Evolutionary conservation across 2,113 vertebrate genomes (phyloP).

Genomic region (Procavia capensis): DNA sequence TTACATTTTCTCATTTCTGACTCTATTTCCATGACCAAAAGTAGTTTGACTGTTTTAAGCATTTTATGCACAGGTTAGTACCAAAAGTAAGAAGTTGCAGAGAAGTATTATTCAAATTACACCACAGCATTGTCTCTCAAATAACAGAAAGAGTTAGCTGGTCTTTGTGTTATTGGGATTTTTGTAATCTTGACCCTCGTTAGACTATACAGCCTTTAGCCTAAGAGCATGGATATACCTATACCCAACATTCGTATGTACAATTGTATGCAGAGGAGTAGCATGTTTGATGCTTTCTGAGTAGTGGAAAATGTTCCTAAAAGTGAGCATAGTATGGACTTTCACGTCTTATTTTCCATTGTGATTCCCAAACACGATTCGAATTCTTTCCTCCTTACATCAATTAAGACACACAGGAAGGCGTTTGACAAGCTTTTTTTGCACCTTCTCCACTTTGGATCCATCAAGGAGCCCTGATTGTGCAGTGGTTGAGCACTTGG

Average conservation of each 20-base stretch:
- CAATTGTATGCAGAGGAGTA: neutral
- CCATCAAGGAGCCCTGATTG: neutral
- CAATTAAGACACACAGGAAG: neutral
- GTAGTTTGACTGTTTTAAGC: neutral
- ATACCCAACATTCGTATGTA: neutral
- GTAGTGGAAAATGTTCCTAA: neutral
- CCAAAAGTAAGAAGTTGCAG: neutral
- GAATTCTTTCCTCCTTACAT: neutral
- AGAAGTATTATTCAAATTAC: neutral
- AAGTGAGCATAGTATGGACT: neutral
- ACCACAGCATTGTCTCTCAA: neutral
- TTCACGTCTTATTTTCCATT: neutral
- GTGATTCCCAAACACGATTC: neutral
- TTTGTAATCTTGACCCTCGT: neutral
- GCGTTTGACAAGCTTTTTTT: neutral
- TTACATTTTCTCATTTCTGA: conserved; percentile 32
- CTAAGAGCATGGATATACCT: neutral
- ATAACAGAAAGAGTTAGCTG: neutral
- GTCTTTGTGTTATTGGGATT: neutral
- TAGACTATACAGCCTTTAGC: neutral
- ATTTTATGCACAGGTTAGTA: neutral
- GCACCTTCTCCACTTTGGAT: neutral
- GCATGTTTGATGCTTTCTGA: neutral
- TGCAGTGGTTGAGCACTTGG: too few relatives aligned
- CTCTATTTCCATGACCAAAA: conserved; percentile 13